A percentile compares a stretch with the other conserved stretches of the same genome.
phyloP scores from a whole-genome alignment of 2,113 vertebrate species.

The Daubentonia madagascariensis region DNA sequence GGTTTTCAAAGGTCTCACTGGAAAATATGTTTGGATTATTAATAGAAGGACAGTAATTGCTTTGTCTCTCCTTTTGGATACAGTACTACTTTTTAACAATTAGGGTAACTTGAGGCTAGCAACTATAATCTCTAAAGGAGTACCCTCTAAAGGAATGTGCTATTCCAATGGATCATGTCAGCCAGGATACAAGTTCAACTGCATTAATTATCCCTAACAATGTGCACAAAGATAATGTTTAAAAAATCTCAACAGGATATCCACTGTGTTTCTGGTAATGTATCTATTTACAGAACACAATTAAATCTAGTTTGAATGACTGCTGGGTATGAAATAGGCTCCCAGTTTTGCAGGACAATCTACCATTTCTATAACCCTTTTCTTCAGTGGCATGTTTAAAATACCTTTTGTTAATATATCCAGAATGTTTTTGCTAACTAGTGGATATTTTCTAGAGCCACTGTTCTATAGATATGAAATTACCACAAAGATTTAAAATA shows the following conservation, averaged over 20 bases:
- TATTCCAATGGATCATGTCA: slow-evolving; percentile 23
- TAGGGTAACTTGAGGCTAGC: slow-evolving; percentile 42
- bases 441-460: not conserved
- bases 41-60: slow-evolving; percentile 50
- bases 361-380: not conserved
- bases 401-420: not conserved
- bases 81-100: slow-evolving; percentile 49
- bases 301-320: slow-evolving; percentile 50
- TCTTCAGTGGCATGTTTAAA: not conserved
- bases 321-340: not conserved
- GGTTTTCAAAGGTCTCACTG: slow-evolving; percentile 49
- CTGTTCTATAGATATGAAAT: not conserved
- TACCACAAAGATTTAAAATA: not conserved
- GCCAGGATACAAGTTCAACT: slow-evolving; percentile 57
- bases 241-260: slow-evolving; percentile 73
- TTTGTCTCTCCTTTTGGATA: slow-evolving; percentile 35
- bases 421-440: not conserved
- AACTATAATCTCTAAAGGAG: slow-evolving; percentile 31
- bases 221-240: slow-evolving; percentile 59
- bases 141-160: slow-evolving; percentile 27
- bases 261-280: slow-evolving; percentile 72
- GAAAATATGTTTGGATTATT: slow-evolving; percentile 57
- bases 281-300: slow-evolving; percentile 74
- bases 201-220: slow-evolving; percentile 73
- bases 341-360: not conserved